Evolutionary conservation across 2,797 vertebrate genomes (phyloP), one percentile per base, ranked within the genome.

Genomic region (Lepidocolaptes lacrymiger): DNA sequence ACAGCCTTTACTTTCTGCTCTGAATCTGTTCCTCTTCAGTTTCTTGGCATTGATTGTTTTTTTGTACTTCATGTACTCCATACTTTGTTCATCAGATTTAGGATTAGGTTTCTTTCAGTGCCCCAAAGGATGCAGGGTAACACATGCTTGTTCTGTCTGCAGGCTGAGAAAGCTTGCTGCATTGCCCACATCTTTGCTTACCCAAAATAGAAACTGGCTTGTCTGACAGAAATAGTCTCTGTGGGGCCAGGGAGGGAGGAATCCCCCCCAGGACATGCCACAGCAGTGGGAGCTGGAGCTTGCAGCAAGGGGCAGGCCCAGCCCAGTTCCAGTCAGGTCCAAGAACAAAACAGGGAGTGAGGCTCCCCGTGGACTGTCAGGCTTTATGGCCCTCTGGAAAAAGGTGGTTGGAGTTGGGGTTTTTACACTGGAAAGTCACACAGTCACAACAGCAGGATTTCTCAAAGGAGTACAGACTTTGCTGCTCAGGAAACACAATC

Each of bases 121-220:
- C 68, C 63, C 7, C 28, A 26, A 27, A 82, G 54, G 41, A 18
- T 10, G 8, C 30, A 36, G 55, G 27, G 44, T 27, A 8, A 30
- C 51, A 36, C 7, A 2, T 5, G 37, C 4, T 41, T 49, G 46
- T 61, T 34, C 55, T 5, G 3, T 44, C 79, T 74, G 43, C 77
- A 6, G 9, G 49, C 78, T 66, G 79, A 62, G 69, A 69, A 36
- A 56, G 69, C 64, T 71, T 3, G 0, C 24, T 12, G 51, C 89
- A 44, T 72, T 84, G 74, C 81, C 90, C 51, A 20, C 24, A 78
- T 77, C 76, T 51, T 26, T 55, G 48, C 88, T 55, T 8, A 5
- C 95, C 63, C 74, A 21, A 22, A 94, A 95, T 95, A 95, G 96
- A 73, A 87, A 26, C 12, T 6, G 55, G 30, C 80, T 91, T 43